Base-by-base conservation (phyloP, 2,113 vertebrate species). In the Cairina moschata region DNA sequence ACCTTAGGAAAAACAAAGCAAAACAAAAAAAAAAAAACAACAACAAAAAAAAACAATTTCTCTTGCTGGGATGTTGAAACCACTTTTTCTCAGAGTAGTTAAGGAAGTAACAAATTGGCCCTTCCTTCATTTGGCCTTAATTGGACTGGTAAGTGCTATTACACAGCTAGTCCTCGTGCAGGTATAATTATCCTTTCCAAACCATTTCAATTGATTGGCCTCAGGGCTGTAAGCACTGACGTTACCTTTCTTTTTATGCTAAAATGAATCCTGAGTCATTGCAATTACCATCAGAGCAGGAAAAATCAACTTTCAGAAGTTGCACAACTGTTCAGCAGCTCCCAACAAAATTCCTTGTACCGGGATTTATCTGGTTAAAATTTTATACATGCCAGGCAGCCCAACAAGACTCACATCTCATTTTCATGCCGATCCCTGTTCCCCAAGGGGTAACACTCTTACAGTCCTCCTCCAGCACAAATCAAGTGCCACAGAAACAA, bases 141-240 rank as follows among this genome's bases (percentile, higher is more conserved):
- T 93, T 93, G 95, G 95, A 65, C 73, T 54, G 68, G 74, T 96
- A 86, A 96, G 93, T 90, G 91, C 81, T 79, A 96, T 97, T 96
- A 96, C 96, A 95, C 66, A 90, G n/a, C 91, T 86, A 82, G 89
- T 87, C 87, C 65, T 84, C 1, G 0, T 91, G 88, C 93, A 91
- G 96, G 94, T 95, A 88, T 90, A 97, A 96, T 97, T 97, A 96
- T 94, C 94, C 85, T 83, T 96, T 97, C 95, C 89, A 94, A 95
- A 96, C 90, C 63, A 67, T 94, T 95, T 80, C 74, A 69, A 92
- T 88, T 95, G 91, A 96, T 95, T 87, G 97, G 93, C 90, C 76
- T 93, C 63, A 76, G 93, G 93, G 79, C 94, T 83, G 95, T 91
- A 90, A 97, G 82, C 73, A 85, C 75, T 31, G 68, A 93, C 95